Percentiles rank a stretch among this genome's conserved stretches.
Evolutionary conservation across 2,113 vertebrate genomes (phyloP).

Genomic region (Ammodytes marinus): DNA sequence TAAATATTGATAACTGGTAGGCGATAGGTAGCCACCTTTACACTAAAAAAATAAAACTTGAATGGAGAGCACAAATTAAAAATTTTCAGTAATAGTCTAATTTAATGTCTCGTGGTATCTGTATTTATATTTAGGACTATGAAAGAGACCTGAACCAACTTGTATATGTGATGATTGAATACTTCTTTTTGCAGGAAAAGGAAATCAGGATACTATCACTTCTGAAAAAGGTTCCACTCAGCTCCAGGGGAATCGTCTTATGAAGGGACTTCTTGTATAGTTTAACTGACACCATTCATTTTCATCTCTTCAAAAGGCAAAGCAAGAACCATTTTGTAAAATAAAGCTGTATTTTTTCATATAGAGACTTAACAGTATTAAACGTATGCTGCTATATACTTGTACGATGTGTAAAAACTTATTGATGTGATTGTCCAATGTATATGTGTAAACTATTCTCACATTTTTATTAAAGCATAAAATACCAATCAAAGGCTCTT

Average conservation of each 20-base stretch:
- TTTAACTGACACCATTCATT: conserved; percentile 67
- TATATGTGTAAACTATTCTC: conserved; percentile 89
- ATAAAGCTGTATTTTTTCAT: conserved; percentile 91
- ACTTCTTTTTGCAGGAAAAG: conserved; percentile 88
- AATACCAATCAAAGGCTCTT: conserved; percentile 58
- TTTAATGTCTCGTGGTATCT: background rate
- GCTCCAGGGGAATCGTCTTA: conserved; percentile 48
- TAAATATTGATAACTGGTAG: no score
- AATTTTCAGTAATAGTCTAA: background rate
- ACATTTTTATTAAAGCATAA: conserved; percentile 88
- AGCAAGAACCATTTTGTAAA: conserved; percentile 85
- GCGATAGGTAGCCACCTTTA: no score
- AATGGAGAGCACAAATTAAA: background rate
- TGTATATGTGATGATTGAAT: background rate
- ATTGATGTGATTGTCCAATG: conserved; percentile 84
- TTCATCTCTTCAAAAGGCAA: conserved; percentile 66
- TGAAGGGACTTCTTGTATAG: conserved; percentile 72
- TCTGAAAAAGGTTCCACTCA: conserved; percentile 79
- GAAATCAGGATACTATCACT: conserved; percentile 89
- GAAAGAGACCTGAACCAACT: background rate
- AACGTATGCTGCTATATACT: conserved; percentile 88
- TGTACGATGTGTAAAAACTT: conserved; percentile 87
- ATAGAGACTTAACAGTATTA: conserved; percentile 88
- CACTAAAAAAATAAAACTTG: background rate
- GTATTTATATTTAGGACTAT: no score